These are phyloP conservation scores for Grammomys dolichurus DNA, from an alignment of 2,113 vertebrate species.

Conservation along the genomic window DNA sequence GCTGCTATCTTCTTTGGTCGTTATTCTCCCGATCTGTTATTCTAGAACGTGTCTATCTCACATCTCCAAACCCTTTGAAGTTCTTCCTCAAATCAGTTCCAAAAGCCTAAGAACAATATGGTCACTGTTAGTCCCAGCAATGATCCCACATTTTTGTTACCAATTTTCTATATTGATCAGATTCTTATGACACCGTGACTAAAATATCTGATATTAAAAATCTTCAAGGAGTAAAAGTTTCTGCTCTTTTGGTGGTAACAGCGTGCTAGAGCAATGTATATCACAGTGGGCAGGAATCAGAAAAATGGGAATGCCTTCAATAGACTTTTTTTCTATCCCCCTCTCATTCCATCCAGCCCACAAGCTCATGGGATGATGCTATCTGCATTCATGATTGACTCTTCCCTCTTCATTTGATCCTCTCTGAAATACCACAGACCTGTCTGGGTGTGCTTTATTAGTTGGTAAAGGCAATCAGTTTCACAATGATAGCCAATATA, in stretches of 20 bases:
- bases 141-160: not conserved
- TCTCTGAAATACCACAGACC: not conserved
- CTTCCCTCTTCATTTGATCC: not conserved
- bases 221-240: not conserved
- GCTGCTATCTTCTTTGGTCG: no score
- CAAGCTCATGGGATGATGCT: not conserved
- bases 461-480: not conserved
- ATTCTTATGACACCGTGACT: not conserved
- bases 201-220: not conserved
- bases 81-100: not conserved
- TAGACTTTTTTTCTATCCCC: no score
- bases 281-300: not conserved
- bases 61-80: not conserved
- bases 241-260: not conserved
- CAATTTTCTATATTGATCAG: not conserved
- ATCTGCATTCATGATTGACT: not conserved
- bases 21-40: not conserved
- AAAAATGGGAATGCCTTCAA: not conserved
- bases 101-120: not conserved
- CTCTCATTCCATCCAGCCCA: not conserved
- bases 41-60: not conserved
- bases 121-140: not conserved
- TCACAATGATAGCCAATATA: not conserved
- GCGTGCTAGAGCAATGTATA: not conserved
- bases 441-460: no score